Base-by-base conservation (phyloP, 2,797 vertebrate genomes). In the Valencia hispanica region DNA sequence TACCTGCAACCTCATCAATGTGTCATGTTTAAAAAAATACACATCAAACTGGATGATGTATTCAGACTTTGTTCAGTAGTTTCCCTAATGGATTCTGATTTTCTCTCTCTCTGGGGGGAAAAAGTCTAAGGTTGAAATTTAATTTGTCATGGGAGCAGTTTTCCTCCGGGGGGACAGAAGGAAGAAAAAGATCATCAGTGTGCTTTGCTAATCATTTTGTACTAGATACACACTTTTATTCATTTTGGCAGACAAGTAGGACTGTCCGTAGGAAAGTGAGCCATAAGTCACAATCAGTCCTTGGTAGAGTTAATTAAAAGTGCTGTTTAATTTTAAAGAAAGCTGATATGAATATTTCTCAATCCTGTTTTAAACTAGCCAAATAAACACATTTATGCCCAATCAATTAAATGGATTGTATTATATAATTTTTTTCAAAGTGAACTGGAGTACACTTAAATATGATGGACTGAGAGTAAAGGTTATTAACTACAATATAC, bases 31-130 rank as follows among this genome's bases (percentile, higher is more conserved):
- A n/a, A 51, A 41, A 47, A 47, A 53, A 51, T 30, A 85, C 69
- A 34, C 47, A 22, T 30, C 27, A 50, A 48, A 36, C 11, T 50
- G 74, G 55, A 68, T 74, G 72, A 30, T 47, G 82, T n/a, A 27
- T 57, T 63, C 75, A 76, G 59, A 39, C 43, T 55, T 32, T 79
- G 66, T 84, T 32, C 36, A 8, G 7, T 80, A 75, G 71, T 66
- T 71, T 36, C 30, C 55, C 65, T 81, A 86, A 89, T 79, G 30
- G 14, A 72, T 80, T 78, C 78, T 75, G 55, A 73, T 88, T 78
- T 70, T 79, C n/a, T 82, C 76, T 88, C 63, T 32, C 10, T 75
- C 78, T 83, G 59, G 68, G 86, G 87, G 87, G 87, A 82, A 82
- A 81, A 69, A 74, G 51, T 70, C 14, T 73, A 9, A 51, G 70